Conservation (phyloP, 2,888 invertebrate genomes). For the Clistopyga incitator region DNA sequence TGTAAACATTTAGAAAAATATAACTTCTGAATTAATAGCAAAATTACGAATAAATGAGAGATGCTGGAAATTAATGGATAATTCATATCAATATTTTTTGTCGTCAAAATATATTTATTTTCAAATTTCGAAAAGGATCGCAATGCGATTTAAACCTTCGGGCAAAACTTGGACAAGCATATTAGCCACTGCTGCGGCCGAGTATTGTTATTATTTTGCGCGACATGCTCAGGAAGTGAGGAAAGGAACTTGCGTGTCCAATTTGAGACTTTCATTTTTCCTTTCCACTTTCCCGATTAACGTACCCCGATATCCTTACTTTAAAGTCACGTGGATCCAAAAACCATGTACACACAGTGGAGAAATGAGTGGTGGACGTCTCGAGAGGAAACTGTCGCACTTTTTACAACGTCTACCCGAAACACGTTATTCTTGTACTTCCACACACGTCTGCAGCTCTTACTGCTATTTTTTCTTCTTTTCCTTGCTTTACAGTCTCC, state of each 20-base stretch:
- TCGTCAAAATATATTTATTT: too few relatives aligned
- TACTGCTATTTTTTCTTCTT: background rate
- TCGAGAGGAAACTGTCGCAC: slow-evolving; percentile 18
- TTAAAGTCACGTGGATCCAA: background rate
- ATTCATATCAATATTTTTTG: too few relatives aligned
- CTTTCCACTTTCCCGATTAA: slow-evolving; percentile 36
- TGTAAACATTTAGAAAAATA: too few relatives aligned
- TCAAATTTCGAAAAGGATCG: too few relatives aligned
- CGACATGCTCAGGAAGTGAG: slow-evolving; percentile 17
- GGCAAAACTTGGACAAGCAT: too few relatives aligned
- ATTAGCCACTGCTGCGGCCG: background rate
- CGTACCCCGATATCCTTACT: slow-evolving; percentile 10
- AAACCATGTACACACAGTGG: background rate
- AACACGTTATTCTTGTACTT: background rate
- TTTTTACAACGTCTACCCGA: background rate
- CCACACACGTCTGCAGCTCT: background rate
- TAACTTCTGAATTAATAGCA: too few relatives aligned
- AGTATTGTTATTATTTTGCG: background rate
- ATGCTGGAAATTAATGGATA: too few relatives aligned
- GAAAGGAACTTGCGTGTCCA: slow-evolving; percentile 39
- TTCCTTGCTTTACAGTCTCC: background rate
- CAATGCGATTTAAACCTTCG: background rate
- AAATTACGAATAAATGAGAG: too few relatives aligned
- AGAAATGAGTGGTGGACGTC: slow-evolving; percentile 20
- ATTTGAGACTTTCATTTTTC: slow-evolving; percentile 49